A percentile compares a stretch with the other conserved stretches of the same genome.
Conservation (phyloP, 2,888 invertebrate genomes). For the Tupiocoris notatus region DNA sequence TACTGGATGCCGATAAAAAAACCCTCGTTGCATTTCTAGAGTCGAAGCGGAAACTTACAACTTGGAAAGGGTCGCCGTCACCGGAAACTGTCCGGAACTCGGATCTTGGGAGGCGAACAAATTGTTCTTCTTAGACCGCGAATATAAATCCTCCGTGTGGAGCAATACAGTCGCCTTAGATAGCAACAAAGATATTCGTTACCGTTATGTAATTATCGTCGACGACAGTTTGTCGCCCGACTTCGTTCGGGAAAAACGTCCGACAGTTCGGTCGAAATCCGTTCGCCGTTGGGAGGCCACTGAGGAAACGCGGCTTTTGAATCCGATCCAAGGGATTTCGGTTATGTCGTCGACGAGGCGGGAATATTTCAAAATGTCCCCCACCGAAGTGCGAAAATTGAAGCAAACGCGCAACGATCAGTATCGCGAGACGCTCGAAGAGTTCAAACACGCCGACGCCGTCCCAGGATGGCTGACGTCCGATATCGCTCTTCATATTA, state of each 20-base stretch:
- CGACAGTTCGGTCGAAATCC: background rate
- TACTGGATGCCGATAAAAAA: no score
- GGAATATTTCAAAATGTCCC: slow-evolving; percentile 10
- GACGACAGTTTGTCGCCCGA: slow-evolving; percentile 2
- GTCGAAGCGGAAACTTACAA: slow-evolving; percentile 1
- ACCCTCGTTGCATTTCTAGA: no score
- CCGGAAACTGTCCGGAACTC: slow-evolving; percentile 23
- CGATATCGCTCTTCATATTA: slow-evolving; percentile 5
- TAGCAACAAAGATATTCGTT: background rate
- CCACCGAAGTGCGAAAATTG: background rate
- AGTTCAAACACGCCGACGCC: background rate
- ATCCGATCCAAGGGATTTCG: background rate
- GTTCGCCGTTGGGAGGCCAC: slow-evolving; percentile 25
- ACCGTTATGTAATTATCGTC: slow-evolving; percentile 17
- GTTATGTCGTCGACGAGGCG: background rate
- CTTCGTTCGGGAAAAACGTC: background rate
- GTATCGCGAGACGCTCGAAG: background rate
- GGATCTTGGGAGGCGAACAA: slow-evolving; percentile 7
- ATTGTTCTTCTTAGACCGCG: slow-evolving; percentile 4
- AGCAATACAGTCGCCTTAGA: background rate
- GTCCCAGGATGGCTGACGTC: slow-evolving; percentile 16
- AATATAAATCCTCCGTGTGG: slow-evolving; percentile 11
- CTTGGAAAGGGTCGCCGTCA: slow-evolving; percentile 14
- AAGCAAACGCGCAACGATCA: background rate
- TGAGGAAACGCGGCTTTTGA: background rate